Evolutionary conservation across 2,113 vertebrate genomes (phyloP).

Genomic region (Puma concolor): DNA sequence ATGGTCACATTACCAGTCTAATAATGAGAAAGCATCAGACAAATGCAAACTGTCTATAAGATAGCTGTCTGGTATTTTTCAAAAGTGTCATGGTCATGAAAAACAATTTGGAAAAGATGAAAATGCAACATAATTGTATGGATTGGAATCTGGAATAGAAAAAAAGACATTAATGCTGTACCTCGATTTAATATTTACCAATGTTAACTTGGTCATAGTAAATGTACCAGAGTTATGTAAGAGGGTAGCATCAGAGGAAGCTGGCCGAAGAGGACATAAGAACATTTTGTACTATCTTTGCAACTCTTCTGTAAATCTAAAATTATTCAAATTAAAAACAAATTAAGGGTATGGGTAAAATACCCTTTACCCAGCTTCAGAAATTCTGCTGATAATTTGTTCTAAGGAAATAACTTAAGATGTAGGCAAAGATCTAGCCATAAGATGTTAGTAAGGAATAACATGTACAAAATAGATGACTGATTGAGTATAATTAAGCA

Average conservation of each 20-base stretch:
- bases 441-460: not conserved
- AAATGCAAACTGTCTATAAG: not conserved
- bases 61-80: not conserved
- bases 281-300: not conserved
- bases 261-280: not conserved
- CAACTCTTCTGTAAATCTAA: not conserved
- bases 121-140: not conserved
- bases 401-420: not conserved
- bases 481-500: not conserved
- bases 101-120: not conserved
- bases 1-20: not conserved
- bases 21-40: not conserved
- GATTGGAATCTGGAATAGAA: not conserved
- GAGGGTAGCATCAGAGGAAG: not conserved
- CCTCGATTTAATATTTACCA: not conserved
- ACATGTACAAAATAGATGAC: not conserved
- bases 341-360: not conserved
- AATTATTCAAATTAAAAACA: not conserved
- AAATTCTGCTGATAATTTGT: not conserved
- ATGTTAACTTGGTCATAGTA: not conserved
- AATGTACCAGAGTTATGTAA: not conserved
- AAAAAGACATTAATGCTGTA: not conserved
- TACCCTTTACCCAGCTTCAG: not conserved
- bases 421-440: not conserved
- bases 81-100: not conserved